Percentiles rank a stretch among this genome's conserved stretches.
These are phyloP conservation scores for Oscheius onirici DNA, from an alignment of 2,888 invertebrate species.

Conservation along the genomic window DNA sequence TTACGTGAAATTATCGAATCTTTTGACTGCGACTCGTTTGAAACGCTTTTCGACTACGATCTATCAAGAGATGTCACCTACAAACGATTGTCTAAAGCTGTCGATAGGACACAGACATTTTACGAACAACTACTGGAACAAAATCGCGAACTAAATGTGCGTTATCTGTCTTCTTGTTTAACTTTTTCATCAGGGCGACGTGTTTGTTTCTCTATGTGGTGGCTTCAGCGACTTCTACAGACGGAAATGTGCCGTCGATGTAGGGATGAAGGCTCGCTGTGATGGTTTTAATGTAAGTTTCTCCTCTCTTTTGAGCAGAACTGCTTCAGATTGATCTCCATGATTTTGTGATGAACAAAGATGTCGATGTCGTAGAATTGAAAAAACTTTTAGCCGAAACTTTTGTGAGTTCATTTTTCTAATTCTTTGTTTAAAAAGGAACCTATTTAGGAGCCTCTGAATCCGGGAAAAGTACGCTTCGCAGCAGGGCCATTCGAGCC, in stretches of 20 bases:
- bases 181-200: constrained; percentile 31
- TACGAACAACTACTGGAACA: constrained; percentile 45
- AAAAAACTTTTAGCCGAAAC: constrained; percentile 37
- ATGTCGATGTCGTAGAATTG: constrained; percentile 44
- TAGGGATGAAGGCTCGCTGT: constrained; percentile 36
- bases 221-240: constrained; percentile 50
- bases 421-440: neutral
- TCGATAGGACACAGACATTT: constrained; percentile 48
- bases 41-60: constrained; percentile 57
- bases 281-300: constrained; percentile 36
- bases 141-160: constrained; percentile 28
- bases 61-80: constrained; percentile 41
- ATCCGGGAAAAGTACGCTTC: constrained; percentile 36
- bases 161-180: neutral
- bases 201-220: constrained; percentile 48
- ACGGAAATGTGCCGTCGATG: constrained; percentile 48
- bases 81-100: constrained; percentile 53
- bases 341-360: constrained; percentile 42
- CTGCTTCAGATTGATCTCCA: constrained; percentile 46
- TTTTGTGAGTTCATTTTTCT: constrained; percentile 40
- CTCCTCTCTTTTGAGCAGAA: neutral
- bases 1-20: constrained; percentile 37
- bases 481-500: constrained; percentile 48
- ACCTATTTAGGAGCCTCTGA: constrained; percentile 34
- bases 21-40: constrained; percentile 47